phyloP scores from a whole-genome alignment of 2,888 invertebrate genomes.

The Boloria euphrosyne region DNA sequence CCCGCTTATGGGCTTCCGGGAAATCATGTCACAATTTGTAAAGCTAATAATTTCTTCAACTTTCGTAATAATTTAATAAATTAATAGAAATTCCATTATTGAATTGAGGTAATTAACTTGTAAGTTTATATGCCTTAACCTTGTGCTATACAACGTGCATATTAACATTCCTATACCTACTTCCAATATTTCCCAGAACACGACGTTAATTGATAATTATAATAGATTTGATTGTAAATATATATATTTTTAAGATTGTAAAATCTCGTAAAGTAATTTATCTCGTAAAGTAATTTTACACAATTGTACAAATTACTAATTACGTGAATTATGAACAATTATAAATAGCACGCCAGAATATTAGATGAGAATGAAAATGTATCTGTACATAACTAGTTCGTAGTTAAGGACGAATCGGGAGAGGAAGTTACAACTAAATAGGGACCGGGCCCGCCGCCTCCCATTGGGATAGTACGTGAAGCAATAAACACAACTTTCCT shows the following conservation, averaged over 20 bases:
- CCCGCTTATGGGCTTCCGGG: conserved; percentile 36
- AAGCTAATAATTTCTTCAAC: conserved; percentile 23
- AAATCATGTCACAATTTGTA: conserved; percentile 29
- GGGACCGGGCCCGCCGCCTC: conserved; percentile 19
- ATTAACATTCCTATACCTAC: no score
- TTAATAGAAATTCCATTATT: conserved; percentile 3
- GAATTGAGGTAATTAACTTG: neutral
- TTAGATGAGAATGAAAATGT: neutral
- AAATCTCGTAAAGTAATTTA: no score
- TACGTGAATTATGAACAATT: no score
- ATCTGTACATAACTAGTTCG: conserved; percentile 6
- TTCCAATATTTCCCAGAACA: no score
- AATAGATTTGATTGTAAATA: no score
- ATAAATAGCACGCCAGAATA: no score
- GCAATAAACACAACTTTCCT: conserved; percentile 1
- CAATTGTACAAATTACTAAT: no score
- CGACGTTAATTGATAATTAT: no score
- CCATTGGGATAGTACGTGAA: conserved; percentile 24
- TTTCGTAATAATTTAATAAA: conserved; percentile 7
- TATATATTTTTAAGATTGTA: no score
- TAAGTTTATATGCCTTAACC: no score
- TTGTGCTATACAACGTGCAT: no score
- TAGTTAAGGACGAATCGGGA: conserved; percentile 13
- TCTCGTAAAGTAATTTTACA: no score
- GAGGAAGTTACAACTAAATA: conserved; percentile 30